A percentile compares a stretch with the other conserved stretches of the same genome.
These are phyloP conservation scores for Origma solitaria DNA, from an alignment of 2,113 vertebrate species.

Conservation along the genomic window DNA sequence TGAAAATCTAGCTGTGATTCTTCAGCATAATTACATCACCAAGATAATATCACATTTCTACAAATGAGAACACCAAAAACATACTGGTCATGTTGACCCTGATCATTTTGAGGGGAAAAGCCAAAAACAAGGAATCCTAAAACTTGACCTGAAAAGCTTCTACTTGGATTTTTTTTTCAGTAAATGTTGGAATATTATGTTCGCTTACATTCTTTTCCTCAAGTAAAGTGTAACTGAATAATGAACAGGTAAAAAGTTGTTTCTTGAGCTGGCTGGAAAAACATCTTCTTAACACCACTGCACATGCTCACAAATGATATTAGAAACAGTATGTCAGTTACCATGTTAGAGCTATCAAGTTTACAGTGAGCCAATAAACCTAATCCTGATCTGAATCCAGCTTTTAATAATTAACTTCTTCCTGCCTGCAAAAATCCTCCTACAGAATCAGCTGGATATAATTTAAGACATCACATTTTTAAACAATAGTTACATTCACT, in stretches of 20 bases:
- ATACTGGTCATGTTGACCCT: not conserved
- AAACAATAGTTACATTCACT: not conserved
- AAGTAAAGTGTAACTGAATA: not conserved
- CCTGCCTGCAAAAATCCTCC: conserved; percentile 5
- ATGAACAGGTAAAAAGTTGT: not conserved
- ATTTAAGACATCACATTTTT: not conserved
- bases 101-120: not conserved
- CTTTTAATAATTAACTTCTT: conserved; percentile 3
- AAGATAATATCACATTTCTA: not conserved
- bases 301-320: not conserved
- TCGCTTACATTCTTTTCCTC: not conserved
- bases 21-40: not conserved
- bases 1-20: not conserved
- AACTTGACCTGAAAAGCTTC: not conserved
- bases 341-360: not conserved
- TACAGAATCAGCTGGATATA: not conserved
- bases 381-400: not conserved
- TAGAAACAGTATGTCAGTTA: not conserved
- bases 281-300: not conserved
- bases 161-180: not conserved
- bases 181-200: not conserved
- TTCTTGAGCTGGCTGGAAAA: not conserved
- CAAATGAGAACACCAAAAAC: not conserved
- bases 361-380: not conserved
- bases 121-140: not conserved